phyloP scores from a whole-genome alignment of 2,113 vertebrate species.

The Cebus imitator region DNA sequence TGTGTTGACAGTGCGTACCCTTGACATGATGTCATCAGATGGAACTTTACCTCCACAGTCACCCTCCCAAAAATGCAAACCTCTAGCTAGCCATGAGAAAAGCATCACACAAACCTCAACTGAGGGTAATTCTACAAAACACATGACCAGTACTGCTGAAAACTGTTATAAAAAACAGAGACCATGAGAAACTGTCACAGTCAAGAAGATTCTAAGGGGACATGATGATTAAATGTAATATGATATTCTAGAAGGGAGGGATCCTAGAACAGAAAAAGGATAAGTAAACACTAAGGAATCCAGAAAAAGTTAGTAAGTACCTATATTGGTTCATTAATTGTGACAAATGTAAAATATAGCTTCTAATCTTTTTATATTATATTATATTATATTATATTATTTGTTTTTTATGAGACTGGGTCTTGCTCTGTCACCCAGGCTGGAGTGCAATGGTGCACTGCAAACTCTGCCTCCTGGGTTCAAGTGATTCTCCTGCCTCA shows the following conservation, averaged over 20 bases:
- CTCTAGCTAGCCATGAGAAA: background rate
- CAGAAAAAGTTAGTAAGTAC: background rate
- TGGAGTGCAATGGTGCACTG: too few relatives aligned
- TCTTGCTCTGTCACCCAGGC: too few relatives aligned
- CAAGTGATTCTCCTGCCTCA: too few relatives aligned
- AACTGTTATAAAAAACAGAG: background rate
- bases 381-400: too few relatives aligned
- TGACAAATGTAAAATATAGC: background rate
- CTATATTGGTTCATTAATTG: background rate
- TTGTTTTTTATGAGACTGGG: too few relatives aligned
- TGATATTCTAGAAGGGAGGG: too few relatives aligned
- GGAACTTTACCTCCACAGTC: rapidly evolving
- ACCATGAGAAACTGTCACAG: background rate
- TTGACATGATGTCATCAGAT: background rate
- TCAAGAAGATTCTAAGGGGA: background rate
- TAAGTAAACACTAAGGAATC: background rate
- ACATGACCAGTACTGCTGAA: background rate
- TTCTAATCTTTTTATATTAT: too few relatives aligned
- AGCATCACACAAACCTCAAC: background rate
- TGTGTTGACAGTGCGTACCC: rapidly evolving
- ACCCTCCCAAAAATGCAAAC: rapidly evolving
- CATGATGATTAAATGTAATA: background rate
- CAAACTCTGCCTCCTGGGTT: too few relatives aligned
- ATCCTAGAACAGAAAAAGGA: background rate
- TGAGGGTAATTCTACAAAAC: background rate